A percentile compares a stretch with the other conserved stretches of the same genome.
Conservation (phyloP, 2,113 vertebrate genomes). For the Papio anubis region DNA sequence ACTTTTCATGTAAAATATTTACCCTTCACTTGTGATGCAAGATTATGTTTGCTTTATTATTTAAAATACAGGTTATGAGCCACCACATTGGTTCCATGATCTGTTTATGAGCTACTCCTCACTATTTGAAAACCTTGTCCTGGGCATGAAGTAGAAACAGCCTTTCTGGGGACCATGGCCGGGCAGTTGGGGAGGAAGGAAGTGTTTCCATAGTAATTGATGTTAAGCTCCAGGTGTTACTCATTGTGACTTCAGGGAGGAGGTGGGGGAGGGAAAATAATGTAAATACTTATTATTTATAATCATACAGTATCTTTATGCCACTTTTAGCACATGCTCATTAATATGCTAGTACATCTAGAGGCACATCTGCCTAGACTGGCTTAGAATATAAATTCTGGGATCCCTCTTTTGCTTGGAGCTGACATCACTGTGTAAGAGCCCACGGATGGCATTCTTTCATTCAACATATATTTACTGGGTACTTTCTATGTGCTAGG, state of each 20-base stretch:
- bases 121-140: neutral
- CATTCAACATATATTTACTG: neutral
- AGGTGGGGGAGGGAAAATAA: neutral
- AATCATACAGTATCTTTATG: neutral
- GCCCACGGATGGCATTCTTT: neutral
- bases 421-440: neutral
- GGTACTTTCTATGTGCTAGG: neutral
- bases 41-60: neutral
- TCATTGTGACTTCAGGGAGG: slow-evolving; percentile 12
- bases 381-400: slow-evolving; percentile 19
- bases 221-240: slow-evolving; percentile 29
- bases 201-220: neutral
- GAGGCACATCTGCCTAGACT: neutral
- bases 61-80: neutral
- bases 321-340: slow-evolving; percentile 32
- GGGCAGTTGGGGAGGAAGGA: neutral
- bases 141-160: neutral
- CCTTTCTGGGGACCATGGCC: neutral
- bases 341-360: slow-evolving; percentile 12
- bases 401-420: neutral
- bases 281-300: slow-evolving; percentile 58
- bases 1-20: neutral
- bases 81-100: neutral
- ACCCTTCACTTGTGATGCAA: neutral
- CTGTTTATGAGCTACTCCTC: neutral